These are phyloP conservation scores for Heliconius congener DNA, from an alignment of 1,140 invertebrate species.

Conservation along the genomic window DNA sequence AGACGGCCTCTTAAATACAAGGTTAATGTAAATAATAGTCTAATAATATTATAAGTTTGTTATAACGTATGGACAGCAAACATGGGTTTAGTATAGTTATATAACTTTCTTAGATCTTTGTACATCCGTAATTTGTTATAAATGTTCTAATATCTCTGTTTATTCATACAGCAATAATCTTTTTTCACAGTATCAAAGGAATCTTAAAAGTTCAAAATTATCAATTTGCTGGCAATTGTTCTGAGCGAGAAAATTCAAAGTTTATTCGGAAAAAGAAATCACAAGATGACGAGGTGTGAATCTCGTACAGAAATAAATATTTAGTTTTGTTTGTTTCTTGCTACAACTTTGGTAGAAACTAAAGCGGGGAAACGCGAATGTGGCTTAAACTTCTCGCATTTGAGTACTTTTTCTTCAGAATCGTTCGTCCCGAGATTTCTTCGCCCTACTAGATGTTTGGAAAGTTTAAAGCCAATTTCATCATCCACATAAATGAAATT, in stretches of 20 bases:
- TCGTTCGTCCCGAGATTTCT: conserved; percentile 14
- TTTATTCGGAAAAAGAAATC: conserved; percentile 19
- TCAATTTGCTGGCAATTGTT: conserved; percentile 12
- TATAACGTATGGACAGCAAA: no score
- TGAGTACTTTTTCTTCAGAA: conserved; percentile 36
- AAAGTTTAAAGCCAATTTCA: not conserved
- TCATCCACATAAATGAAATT: not conserved
- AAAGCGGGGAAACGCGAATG: conserved; percentile 15
- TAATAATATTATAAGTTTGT: no score
- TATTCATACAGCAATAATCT: not conserved
- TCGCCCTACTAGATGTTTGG: not conserved
- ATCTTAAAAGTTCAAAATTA: conserved; percentile 17
- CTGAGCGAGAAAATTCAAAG: conserved; percentile 3
- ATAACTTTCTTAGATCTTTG: not conserved
- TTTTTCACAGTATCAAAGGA: not conserved
- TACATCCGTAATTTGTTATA: not conserved
- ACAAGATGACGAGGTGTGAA: conserved; percentile 30
- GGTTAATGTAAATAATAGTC: no score
- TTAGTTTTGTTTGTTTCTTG: conserved; percentile 34
- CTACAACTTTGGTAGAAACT: conserved; percentile 24
- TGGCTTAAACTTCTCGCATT: conserved; percentile 28
- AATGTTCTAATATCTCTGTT: not conserved
- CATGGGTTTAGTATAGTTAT: no score
- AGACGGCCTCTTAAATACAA: no score
- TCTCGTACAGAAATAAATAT: conserved; percentile 30